These are phyloP conservation scores for Luperina nickerlii DNA, from an alignment of 2,888 invertebrate genomes.

Conservation along the genomic window DNA sequence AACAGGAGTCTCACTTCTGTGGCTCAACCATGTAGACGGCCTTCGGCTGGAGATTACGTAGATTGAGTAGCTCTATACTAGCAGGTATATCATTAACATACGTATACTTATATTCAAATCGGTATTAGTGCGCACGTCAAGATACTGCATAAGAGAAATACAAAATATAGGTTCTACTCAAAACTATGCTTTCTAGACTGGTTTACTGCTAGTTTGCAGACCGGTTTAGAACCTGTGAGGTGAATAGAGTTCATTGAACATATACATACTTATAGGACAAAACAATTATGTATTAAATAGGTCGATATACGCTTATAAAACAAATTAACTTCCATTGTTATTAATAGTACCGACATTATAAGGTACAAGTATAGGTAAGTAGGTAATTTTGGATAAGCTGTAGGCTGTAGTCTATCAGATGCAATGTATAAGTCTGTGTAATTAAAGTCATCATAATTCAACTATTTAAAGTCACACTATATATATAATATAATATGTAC, in stretches of 20 bases:
- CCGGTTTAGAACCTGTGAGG: background rate
- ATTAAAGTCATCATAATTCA: background rate
- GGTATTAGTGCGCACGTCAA: background rate
- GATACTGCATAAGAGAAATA: background rate
- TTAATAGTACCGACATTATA: background rate
- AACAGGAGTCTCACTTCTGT: constrained; percentile 10
- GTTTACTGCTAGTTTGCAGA: constrained; percentile 4
- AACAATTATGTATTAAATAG: background rate
- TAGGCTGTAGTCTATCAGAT: background rate
- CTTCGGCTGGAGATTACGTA: constrained; percentile 30
- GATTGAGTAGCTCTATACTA: constrained; percentile 3
- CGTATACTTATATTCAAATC: background rate
- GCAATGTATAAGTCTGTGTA: background rate
- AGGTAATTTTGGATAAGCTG: background rate
- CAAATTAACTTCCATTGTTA: background rate
- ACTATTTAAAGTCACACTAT: too few species aligned
- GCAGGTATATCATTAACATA: background rate
- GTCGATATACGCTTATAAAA: background rate
- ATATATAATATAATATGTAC: background rate
- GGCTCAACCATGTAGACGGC: constrained; percentile 32
- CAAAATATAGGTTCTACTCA: background rate
- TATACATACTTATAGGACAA: background rate
- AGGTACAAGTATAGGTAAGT: background rate
- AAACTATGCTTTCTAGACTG: constrained; percentile 24
- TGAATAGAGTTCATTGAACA: background rate